Evolutionary conservation across 2,113 vertebrate genomes (phyloP).

Genomic region (Chaetodon trifascialis): DNA sequence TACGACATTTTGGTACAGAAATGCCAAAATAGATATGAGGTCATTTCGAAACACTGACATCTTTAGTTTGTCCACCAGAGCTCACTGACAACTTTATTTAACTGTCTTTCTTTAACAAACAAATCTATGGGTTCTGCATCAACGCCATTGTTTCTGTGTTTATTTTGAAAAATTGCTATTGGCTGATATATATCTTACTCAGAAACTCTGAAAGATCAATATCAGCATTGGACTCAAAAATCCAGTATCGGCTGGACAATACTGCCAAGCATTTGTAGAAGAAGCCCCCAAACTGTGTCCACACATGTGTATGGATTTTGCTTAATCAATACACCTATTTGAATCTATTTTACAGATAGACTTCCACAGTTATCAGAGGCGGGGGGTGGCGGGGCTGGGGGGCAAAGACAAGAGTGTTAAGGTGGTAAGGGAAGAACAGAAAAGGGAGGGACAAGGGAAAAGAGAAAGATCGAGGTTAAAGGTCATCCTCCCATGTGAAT

Average conservation of each 20-base stretch:
- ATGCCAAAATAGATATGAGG: too few relatives aligned
- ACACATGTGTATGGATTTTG: slow-evolving; percentile 4
- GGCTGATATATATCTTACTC: neutral
- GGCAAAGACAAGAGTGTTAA: neutral
- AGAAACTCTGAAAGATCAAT: neutral
- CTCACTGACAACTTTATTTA: too few relatives aligned
- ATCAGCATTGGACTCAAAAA: neutral
- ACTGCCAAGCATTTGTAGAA: neutral
- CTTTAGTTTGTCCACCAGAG: too few relatives aligned
- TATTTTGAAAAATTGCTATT: neutral
- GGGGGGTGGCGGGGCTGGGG: too few relatives aligned
- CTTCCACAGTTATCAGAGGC: slow-evolving; percentile 17
- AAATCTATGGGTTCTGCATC: too few relatives aligned
- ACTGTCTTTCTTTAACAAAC: too few relatives aligned
- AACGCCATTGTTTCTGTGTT: neutral
- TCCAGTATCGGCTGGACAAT: neutral
- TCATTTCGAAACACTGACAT: too few relatives aligned
- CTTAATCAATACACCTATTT: neutral
- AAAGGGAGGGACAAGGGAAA: slow-evolving; percentile 1
- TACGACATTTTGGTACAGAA: too few relatives aligned
- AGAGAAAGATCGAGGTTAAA: slow-evolving; percentile 49
- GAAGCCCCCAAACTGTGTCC: neutral
- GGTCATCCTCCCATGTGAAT: slow-evolving; percentile 50
- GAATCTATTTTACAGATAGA: neutral
- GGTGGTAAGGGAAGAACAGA: neutral